These are phyloP conservation scores for Nyctibius bracteatus DNA, from an alignment of 2,113 vertebrate genomes.

Conservation along the genomic window DNA sequence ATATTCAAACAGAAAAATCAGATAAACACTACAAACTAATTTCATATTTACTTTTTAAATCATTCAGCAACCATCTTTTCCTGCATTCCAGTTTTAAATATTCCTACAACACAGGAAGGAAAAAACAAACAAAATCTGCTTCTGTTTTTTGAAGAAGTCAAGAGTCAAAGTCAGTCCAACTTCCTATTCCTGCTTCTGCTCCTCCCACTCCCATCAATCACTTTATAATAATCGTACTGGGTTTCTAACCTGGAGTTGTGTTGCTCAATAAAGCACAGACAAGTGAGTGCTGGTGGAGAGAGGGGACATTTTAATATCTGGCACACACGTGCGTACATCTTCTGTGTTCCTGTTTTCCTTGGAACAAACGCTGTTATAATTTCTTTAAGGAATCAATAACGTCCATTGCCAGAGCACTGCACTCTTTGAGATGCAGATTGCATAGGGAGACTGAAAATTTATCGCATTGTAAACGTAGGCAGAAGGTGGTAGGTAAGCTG, in stretches of 20 bases:
- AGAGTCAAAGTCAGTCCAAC: background rate
- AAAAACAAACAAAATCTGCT: background rate
- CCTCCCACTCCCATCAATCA: background rate
- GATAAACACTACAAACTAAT: background rate
- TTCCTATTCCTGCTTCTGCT: background rate
- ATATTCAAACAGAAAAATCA: background rate
- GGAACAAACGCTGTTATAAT: constrained; percentile 69
- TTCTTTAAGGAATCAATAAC: constrained; percentile 73
- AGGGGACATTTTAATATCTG: background rate
- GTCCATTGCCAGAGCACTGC: constrained; percentile 40
- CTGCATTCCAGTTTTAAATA: background rate
- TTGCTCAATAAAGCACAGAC: constrained; percentile 63
- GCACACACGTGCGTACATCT: background rate
- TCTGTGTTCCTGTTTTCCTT: constrained; percentile 42
- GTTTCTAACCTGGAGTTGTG: constrained; percentile 13
- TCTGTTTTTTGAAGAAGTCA: background rate
- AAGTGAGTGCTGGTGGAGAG: background rate
- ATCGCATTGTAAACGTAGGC: constrained; percentile 67
- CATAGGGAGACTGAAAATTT: constrained; percentile 58
- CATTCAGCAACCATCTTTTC: background rate
- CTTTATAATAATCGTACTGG: constrained; percentile 17
- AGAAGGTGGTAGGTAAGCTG: constrained; percentile 70
- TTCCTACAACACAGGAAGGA: fast-evolving
- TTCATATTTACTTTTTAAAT: background rate
- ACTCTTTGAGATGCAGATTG: constrained; percentile 60